Conservation (phyloP, 35 echinoderm and acorn worm species). For the Amphiura filiformis region DNA sequence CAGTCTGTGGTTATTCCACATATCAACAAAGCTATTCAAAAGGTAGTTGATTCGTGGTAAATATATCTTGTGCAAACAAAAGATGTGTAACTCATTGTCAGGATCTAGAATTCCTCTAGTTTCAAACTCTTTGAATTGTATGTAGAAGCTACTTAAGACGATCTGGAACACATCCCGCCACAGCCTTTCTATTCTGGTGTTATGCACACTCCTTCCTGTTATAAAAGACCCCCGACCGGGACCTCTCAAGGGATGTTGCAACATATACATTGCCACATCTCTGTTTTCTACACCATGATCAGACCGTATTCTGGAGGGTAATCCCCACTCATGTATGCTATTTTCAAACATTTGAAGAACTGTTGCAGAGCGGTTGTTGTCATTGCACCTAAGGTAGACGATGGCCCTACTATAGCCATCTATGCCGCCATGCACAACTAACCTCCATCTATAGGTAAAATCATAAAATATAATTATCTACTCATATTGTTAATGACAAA, state of each 20-base stretch:
- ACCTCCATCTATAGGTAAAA: conserved; percentile 21
- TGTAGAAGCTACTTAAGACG: not conserved
- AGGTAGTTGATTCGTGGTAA: conserved; percentile 47
- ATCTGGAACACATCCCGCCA: conserved; percentile 66
- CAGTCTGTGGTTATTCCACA: conserved; percentile 53
- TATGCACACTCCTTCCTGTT: conserved; percentile 55
- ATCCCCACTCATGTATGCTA: conserved; percentile 6
- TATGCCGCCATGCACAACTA: conserved; percentile 64
- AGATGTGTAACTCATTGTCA: conserved; percentile 47
- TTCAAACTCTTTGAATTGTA: conserved; percentile 38
- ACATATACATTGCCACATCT: conserved; percentile 34
- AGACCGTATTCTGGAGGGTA: conserved; percentile 11
- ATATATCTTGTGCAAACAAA: conserved; percentile 43
- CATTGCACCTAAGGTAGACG: conserved; percentile 4
- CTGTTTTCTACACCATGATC: conserved; percentile 55
- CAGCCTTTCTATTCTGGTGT: conserved; percentile 68
- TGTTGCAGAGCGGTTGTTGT: conserved; percentile 44
- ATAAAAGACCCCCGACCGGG: conserved; percentile 42
- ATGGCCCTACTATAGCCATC: conserved; percentile 51
- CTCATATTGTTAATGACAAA: not conserved
- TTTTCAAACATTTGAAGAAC: conserved; percentile 31
- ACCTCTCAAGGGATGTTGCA: conserved; percentile 2
- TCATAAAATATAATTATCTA: not conserved
- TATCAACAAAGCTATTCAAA: conserved; percentile 25
- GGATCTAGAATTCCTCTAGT: conserved; percentile 35